Conservation (phyloP, 2,888 invertebrate species). For the Melikaiella ostensackeni region DNA sequence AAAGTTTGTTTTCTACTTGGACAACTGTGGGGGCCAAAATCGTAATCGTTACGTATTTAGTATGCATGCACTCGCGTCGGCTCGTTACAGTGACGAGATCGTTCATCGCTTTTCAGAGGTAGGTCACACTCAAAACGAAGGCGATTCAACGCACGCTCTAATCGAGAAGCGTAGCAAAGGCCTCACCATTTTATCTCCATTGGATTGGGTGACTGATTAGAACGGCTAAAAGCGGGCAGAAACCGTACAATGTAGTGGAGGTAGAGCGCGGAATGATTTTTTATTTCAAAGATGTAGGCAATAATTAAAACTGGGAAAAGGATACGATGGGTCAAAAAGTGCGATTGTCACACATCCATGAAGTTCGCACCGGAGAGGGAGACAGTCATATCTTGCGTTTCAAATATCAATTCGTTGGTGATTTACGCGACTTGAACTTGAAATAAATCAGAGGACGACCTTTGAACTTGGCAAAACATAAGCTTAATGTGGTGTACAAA, state of each 20-base stretch:
- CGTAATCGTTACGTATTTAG: constrained; percentile 59
- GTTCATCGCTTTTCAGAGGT: constrained; percentile 60
- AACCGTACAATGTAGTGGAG: constrained; percentile 42
- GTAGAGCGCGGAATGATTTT: constrained; percentile 43
- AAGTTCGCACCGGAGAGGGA: constrained; percentile 21
- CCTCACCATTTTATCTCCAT: no score
- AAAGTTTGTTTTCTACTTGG: constrained; percentile 62
- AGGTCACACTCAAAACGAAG: constrained; percentile 60
- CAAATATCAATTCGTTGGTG: constrained; percentile 38
- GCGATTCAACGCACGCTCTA: constrained; percentile 60
- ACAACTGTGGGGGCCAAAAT: constrained; percentile 63
- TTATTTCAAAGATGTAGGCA: constrained; percentile 44
- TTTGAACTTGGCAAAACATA: constrained; percentile 23
- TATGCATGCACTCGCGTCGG: no score
- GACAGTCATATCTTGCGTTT: constrained; percentile 17
- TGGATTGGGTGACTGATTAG: no score
- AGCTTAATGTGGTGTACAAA: constrained; percentile 19
- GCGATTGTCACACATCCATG: constrained; percentile 5
- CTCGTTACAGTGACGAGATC: constrained; percentile 57
- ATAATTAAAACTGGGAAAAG: constrained; percentile 49
- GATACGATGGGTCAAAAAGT: not conserved
- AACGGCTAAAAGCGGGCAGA: constrained; percentile 40
- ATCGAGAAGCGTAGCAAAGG: no score
- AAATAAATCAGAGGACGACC: constrained; percentile 35
- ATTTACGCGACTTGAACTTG: constrained; percentile 5